phyloP scores from a whole-genome alignment of 1,140 invertebrate genomes.

The Aplysia californica region DNA sequence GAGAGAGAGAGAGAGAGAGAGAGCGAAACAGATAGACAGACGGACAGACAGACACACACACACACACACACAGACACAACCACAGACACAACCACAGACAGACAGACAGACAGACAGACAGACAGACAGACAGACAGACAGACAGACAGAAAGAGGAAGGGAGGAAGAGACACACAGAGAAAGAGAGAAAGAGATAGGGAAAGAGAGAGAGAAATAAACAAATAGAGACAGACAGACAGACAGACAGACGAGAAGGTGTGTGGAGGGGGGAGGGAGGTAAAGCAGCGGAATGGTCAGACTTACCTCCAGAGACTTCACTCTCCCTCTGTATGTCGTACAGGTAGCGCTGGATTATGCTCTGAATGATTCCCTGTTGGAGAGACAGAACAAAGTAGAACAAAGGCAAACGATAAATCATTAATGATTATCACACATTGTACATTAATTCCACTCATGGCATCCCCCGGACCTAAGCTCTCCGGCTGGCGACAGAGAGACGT shows the following conservation, averaged over 20 bases:
- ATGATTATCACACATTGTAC: not conserved
- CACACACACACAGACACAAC: slow-evolving; percentile 5
- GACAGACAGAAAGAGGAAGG: not conserved
- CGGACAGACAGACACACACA: slow-evolving; percentile 10
- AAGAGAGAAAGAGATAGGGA: not conserved
- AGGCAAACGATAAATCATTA: not conserved
- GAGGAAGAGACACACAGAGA: not conserved
- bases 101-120: not conserved
- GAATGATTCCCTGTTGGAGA: slow-evolving; percentile 53
- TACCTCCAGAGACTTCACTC: slow-evolving; percentile 56
- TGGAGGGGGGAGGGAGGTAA: not conserved
- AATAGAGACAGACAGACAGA: not conserved
- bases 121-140: not conserved
- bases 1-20: not conserved
- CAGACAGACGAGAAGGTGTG: not conserved
- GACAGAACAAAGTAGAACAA: not conserved
- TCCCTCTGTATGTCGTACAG: slow-evolving; percentile 62
- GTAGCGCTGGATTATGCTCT: slow-evolving; percentile 58
- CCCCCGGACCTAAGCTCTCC: not conserved
- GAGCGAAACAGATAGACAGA: not conserved
- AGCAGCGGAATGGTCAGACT: not conserved
- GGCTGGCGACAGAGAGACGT: too few species aligned
- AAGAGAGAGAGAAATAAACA: not conserved
- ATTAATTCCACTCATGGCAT: not conserved
- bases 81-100: not conserved